Percentiles rank a stretch among this genome's conserved stretches.
These are phyloP conservation scores for Andinoacara biseriatus DNA, from an alignment of 2,113 vertebrate species.

Conservation along the genomic window DNA sequence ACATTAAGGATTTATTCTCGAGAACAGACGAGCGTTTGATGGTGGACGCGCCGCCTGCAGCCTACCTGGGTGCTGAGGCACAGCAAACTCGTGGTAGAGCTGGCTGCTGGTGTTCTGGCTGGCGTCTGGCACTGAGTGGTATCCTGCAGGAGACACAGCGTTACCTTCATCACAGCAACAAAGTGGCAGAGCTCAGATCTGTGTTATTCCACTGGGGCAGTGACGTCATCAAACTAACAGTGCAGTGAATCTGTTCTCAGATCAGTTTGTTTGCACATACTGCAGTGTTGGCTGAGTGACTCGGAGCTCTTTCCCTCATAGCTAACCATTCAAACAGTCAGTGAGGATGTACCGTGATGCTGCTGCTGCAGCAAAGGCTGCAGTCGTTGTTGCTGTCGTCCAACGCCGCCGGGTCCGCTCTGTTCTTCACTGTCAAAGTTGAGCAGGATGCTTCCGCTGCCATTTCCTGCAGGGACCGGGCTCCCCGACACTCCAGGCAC, in stretches of 20 bases:
- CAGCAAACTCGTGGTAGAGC: conserved; percentile 75
- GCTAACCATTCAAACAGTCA: too few species aligned
- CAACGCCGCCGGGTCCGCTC: conserved; percentile 33
- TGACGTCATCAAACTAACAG: too few species aligned
- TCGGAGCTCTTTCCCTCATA: too few species aligned
- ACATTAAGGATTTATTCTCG: too few species aligned
- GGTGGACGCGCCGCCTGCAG: neutral
- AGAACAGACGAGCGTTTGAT: neutral
- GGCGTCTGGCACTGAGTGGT: conserved; percentile 69
- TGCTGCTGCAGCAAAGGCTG: conserved; percentile 23
- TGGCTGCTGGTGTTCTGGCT: conserved; percentile 61
- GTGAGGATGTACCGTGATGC: conserved; percentile 47
- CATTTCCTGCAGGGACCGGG: conserved; percentile 54
- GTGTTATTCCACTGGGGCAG: too few species aligned
- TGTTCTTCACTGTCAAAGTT: conserved; percentile 74
- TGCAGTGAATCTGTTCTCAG: too few species aligned
- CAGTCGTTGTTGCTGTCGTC: conserved; percentile 59
- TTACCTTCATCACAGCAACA: too few species aligned
- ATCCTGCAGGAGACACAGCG: conserved; percentile 49
- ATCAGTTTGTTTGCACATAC: too few species aligned
- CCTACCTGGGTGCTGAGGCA: conserved; percentile 76
- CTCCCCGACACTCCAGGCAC: conserved; percentile 61
- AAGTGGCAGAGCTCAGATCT: too few species aligned
- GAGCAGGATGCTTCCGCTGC: conserved; percentile 71
- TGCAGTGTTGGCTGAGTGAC: too few species aligned